Evolutionary conservation across 2,797 vertebrate species (phyloP).

Genomic region (Melanogrammus aeglefinus): DNA sequence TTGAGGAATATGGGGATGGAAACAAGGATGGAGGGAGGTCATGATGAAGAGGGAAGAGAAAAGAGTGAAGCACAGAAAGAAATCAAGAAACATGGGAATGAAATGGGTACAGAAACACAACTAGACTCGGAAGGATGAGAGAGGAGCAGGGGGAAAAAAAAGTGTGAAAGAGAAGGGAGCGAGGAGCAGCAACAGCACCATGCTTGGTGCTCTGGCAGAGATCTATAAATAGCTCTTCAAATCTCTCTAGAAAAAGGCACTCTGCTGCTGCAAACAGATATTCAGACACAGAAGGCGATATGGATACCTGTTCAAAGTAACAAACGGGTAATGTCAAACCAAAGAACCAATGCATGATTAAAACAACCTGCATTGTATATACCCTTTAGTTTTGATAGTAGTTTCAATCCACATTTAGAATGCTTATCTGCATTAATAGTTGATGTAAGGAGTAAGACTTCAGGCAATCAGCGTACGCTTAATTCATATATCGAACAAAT

Average conservation of each 20-base stretch:
- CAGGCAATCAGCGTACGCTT: slow-evolving; percentile 31
- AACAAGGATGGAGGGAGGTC: slow-evolving; percentile 3
- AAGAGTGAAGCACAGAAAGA: slow-evolving; percentile 1
- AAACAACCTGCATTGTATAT: slow-evolving; percentile 11
- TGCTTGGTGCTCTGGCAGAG: slow-evolving; percentile 75
- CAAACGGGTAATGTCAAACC: slow-evolving; percentile 21
- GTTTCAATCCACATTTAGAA: background rate
- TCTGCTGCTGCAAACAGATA: slow-evolving; percentile 70
- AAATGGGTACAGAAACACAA: slow-evolving; percentile 22
- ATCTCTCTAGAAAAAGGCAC: slow-evolving; percentile 76
- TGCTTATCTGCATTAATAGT: slow-evolving; percentile 33
- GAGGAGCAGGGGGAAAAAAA: slow-evolving; percentile 25
- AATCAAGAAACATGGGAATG: slow-evolving; percentile 27
- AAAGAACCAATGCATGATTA: slow-evolving; percentile 17
- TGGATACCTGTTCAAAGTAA: slow-evolving; percentile 51
- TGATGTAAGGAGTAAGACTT: slow-evolving; percentile 8
- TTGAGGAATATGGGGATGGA: slow-evolving; percentile 30
- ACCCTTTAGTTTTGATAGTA: background rate
- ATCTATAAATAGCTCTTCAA: slow-evolving; percentile 88
- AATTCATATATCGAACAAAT: background rate
- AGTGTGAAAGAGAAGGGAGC: slow-evolving; percentile 51
- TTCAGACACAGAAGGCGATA: slow-evolving; percentile 63
- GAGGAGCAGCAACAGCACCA: slow-evolving; percentile 72
- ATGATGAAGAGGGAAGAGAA: background rate
- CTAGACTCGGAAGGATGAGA: background rate